Conservation (phyloP, 2,888 invertebrate genomes). For the Drosophila fungiperda region DNA sequence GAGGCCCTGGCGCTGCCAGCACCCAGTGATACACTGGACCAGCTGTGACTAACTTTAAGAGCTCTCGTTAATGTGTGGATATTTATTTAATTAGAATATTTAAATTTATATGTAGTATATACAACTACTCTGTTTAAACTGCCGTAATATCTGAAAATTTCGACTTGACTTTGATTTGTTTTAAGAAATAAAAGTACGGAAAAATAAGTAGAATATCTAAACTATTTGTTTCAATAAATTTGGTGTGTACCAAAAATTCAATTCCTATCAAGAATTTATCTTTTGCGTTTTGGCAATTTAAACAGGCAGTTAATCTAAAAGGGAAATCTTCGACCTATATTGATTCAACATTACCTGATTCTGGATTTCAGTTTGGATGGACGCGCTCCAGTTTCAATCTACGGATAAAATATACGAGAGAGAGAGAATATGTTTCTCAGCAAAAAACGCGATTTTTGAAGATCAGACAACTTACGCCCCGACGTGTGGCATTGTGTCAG, state of each 20-base stretch:
- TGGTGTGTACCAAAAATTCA: neutral
- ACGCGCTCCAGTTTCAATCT: constrained; percentile 29
- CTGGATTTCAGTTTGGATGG: constrained; percentile 9
- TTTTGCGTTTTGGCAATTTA: neutral
- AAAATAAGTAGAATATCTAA: neutral
- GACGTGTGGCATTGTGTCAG: constrained; percentile 55
- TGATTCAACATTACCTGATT: constrained; percentile 46
- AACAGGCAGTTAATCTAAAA: constrained; percentile 12
- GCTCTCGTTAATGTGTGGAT: constrained; percentile 30
- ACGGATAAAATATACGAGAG: constrained; percentile 29
- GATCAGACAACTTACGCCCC: constrained; percentile 58
- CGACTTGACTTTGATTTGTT: neutral
- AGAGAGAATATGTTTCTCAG: constrained; percentile 38
- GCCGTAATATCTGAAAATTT: neutral
- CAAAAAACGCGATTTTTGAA: constrained; percentile 40
- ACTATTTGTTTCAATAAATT: neutral
- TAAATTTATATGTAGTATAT: neutral
- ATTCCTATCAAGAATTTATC: neutral
- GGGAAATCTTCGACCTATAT: constrained; percentile 10
- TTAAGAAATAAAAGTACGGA: neutral
- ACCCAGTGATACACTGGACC: constrained; percentile 65
- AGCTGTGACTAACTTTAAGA: constrained; percentile 22
- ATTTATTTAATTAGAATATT: constrained; percentile 32
- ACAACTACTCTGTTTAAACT: constrained; percentile 25
- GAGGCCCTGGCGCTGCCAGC: constrained; percentile 72